phyloP scores from a whole-genome alignment of 2,888 invertebrate species.

The Diaphora mendica region DNA sequence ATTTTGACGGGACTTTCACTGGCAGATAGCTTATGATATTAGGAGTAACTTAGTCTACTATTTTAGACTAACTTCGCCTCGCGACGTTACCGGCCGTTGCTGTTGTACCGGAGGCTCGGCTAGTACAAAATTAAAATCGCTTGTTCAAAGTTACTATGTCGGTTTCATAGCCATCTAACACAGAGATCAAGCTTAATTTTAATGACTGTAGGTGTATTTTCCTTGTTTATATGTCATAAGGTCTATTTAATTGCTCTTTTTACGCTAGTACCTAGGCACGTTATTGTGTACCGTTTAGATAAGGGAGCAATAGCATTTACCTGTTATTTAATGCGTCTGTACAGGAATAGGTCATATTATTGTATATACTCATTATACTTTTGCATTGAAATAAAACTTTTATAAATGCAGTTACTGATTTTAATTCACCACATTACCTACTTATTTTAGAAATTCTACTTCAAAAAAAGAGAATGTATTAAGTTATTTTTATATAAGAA shows the following conservation, averaged over 20 bases:
- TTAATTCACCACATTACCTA: background rate
- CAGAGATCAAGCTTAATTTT: no score
- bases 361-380: conserved; percentile 69
- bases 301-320: conserved; percentile 51
- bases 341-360: conserved; percentile 58
- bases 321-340: conserved; percentile 56
- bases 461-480: no score
- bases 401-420: conserved; percentile 46
- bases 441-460: background rate
- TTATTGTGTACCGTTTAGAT: background rate
- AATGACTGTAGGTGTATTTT: background rate
- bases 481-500: no score
- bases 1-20: no score
- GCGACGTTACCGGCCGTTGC: no score
- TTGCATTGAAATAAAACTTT: conserved; percentile 66
- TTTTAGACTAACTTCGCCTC: no score
- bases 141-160: no score
- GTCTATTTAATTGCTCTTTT: background rate
- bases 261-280: background rate
- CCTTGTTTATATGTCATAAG: background rate
- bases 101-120: no score
- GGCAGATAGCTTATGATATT: no score
- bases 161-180: no score
- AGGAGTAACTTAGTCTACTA: no score
- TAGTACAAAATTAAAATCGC: no score